Percentiles rank a stretch among this genome's conserved stretches.
Evolutionary conservation across 2,888 invertebrate species (phyloP).

Genomic region (Protophormia terraenovae): DNA sequence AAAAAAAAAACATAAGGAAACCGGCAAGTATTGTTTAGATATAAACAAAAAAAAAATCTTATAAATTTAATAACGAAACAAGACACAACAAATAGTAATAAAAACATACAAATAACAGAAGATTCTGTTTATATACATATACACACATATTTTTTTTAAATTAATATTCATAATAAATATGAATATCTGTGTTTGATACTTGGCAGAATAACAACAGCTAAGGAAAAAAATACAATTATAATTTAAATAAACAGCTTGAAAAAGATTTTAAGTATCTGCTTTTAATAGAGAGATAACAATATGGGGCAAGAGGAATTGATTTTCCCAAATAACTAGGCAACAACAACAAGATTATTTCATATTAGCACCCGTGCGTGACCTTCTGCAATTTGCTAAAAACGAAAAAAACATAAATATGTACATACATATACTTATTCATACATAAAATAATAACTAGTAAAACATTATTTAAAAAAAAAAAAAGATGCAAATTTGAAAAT

Average conservation of each 20-base stretch:
- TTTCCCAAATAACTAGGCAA: too few species aligned
- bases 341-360: background rate
- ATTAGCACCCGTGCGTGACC: slow-evolving; percentile 47
- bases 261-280: background rate
- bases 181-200: background rate
- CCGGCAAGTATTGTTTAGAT: slow-evolving; percentile 56
- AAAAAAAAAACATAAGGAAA: background rate
- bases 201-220: background rate
- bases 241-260: background rate
- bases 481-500: background rate
- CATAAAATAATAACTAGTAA: background rate
- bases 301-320: too few species aligned
- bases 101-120: slow-evolving; percentile 1
- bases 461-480: background rate
- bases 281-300: too few species aligned
- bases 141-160: too few species aligned
- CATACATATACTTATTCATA: too few species aligned
- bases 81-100: background rate
- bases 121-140: too few species aligned
- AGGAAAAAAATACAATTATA: background rate
- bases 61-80: background rate
- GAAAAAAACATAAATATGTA: background rate
- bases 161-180: too few species aligned
- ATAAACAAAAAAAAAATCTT: background rate
- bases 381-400: slow-evolving; percentile 43